These are phyloP conservation scores for Drosophila sechellia DNA, from an alignment of 1,140 invertebrate genomes.

Conservation along the genomic window DNA sequence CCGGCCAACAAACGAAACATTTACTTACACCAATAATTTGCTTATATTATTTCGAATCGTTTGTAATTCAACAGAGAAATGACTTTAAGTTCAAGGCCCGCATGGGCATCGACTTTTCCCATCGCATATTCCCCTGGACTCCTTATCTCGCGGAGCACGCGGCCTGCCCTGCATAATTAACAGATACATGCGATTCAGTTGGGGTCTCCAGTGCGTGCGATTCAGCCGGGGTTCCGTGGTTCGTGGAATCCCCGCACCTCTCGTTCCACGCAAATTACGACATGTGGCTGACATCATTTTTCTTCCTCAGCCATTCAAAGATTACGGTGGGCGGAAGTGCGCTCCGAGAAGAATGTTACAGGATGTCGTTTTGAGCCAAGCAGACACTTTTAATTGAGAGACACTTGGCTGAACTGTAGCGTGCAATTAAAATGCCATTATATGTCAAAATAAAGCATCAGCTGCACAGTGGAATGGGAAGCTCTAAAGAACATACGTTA, in stretches of 20 bases:
- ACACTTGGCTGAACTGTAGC: slow-evolving; percentile 73
- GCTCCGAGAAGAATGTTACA: neutral
- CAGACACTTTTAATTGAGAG: slow-evolving; percentile 82
- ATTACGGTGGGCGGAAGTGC: slow-evolving; percentile 13
- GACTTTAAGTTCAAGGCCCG: slow-evolving; percentile 27
- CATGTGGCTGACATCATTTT: slow-evolving; percentile 67
- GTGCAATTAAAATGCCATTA: slow-evolving; percentile 82
- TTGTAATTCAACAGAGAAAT: slow-evolving; percentile 8
- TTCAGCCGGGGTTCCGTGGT: neutral
- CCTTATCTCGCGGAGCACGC: slow-evolving; percentile 44
- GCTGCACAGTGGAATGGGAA: slow-evolving; percentile 18
- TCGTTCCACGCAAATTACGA: slow-evolving; percentile 64
- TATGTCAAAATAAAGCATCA: slow-evolving; percentile 59
- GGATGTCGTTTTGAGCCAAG: slow-evolving; percentile 64
- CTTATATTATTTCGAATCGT: neutral
- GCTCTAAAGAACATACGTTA: neutral
- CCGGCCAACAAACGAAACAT: slow-evolving; percentile 5
- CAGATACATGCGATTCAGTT: slow-evolving; percentile 46
- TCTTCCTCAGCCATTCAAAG: slow-evolving; percentile 31
- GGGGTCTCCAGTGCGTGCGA: slow-evolving; percentile 14
- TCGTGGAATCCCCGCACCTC: slow-evolving; percentile 2
- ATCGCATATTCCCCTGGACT: slow-evolving; percentile 9
- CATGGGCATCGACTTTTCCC: neutral
- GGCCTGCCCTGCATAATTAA: slow-evolving; percentile 66
- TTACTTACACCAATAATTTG: slow-evolving; percentile 4